Evolutionary conservation across 1,140 invertebrate species (phyloP).

Genomic region (Zaprionus inermis): DNA sequence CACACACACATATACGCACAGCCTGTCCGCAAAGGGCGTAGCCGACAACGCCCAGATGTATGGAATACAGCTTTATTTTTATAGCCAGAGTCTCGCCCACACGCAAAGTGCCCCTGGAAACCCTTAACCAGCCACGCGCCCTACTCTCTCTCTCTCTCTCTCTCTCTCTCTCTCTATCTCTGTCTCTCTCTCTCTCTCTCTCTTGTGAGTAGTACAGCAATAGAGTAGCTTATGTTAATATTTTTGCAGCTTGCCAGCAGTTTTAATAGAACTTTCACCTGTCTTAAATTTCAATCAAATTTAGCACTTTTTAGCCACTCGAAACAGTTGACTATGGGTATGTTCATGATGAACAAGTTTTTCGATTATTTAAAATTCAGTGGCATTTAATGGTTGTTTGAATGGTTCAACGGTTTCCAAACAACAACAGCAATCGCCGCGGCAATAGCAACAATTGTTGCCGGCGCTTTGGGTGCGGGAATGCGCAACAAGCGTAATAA

Average conservation of each 20-base stretch:
- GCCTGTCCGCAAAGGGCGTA: slow-evolving; percentile 14
- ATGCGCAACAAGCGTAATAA: slow-evolving; percentile 81
- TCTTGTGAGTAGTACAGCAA: neutral
- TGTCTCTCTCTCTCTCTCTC: neutral
- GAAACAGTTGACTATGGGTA: slow-evolving; percentile 3
- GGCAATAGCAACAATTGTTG: slow-evolving; percentile 17
- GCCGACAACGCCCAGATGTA: slow-evolving; percentile 46
- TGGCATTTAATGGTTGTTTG: slow-evolving; percentile 71
- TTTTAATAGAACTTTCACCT: slow-evolving; percentile 65
- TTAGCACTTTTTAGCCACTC: slow-evolving; percentile 5
- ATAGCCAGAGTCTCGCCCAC: slow-evolving; percentile 48
- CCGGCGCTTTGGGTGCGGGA: slow-evolving; percentile 31
- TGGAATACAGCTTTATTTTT: slow-evolving; percentile 70
- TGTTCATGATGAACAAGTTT: slow-evolving; percentile 22
- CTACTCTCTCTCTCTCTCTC: too few species aligned
- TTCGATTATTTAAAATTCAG: slow-evolving; percentile 58
- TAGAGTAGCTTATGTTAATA: slow-evolving; percentile 62
- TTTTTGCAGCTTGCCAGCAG: slow-evolving; percentile 50
- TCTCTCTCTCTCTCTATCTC: neutral
- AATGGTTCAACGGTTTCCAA: slow-evolving; percentile 73
- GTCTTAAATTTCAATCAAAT: slow-evolving; percentile 66
- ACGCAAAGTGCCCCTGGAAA: slow-evolving; percentile 43
- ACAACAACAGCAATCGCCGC: slow-evolving; percentile 70
- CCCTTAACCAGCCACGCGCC: slow-evolving; percentile 16
- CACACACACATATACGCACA: slow-evolving; percentile 19